Conservation (phyloP, 2,888 invertebrate species). For the Pasiphila rectangulata region DNA sequence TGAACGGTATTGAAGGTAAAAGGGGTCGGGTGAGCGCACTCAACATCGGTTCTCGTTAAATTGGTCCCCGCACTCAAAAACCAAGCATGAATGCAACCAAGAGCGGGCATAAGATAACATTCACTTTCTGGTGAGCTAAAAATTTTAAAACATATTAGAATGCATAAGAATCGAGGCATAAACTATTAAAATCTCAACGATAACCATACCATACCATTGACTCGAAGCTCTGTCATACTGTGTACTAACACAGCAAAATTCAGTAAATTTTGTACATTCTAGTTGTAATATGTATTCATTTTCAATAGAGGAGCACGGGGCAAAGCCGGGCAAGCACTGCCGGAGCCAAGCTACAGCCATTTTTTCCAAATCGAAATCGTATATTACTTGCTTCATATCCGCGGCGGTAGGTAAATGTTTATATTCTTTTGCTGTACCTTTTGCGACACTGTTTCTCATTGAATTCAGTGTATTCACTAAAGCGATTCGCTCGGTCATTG, state of each 20-base stretch:
- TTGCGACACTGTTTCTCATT: constrained; percentile 69
- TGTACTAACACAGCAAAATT: constrained; percentile 53
- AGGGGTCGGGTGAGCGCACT: constrained; percentile 57
- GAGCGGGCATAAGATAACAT: constrained; percentile 58
- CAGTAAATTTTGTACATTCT: constrained; percentile 65
- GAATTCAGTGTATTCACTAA: constrained; percentile 64
- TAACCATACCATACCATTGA: not conserved
- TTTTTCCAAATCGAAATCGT: constrained; percentile 63
- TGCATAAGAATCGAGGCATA: not conserved
- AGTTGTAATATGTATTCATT: constrained; percentile 58
- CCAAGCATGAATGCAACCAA: constrained; percentile 69
- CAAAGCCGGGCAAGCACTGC: constrained; percentile 68
- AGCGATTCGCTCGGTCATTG: constrained; percentile 48
- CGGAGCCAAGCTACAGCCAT: constrained; percentile 64
- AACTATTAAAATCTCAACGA: not conserved
- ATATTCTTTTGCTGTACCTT: constrained; percentile 49
- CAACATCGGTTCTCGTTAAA: constrained; percentile 51
- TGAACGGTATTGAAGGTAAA: constrained; percentile 59
- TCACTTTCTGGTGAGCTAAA: constrained; percentile 59
- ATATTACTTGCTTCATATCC: constrained; percentile 67
- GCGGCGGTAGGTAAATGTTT: constrained; percentile 60
- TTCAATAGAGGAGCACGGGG: constrained; percentile 63
- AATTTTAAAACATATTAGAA: constrained; percentile 5
- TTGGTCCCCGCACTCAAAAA: constrained; percentile 54
- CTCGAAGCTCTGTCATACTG: too few relatives aligned